These are phyloP conservation scores for Gallinago solitaria DNA, from an alignment of 2,797 vertebrate genomes.

Conservation along the genomic window DNA sequence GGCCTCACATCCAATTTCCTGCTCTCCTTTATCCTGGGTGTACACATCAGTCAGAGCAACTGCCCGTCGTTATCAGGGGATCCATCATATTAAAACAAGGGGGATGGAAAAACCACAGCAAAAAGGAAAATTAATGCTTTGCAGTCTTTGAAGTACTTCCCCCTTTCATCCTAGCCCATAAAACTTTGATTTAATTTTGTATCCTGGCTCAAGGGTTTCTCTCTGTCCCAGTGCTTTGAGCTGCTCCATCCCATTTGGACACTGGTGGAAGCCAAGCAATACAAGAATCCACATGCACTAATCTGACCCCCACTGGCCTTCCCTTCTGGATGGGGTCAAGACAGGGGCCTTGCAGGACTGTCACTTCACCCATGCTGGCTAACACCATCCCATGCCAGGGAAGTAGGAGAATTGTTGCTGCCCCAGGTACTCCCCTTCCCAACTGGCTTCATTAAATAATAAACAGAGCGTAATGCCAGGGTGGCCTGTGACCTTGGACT, in stretches of 20 bases:
- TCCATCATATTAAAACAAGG: constrained; percentile 62
- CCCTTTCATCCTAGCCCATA: constrained; percentile 24
- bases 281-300: rapidly evolving
- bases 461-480: not conserved
- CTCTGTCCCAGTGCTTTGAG: not conserved
- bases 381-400: not conserved
- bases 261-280: not conserved
- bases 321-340: not conserved
- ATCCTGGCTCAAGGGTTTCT: not conserved
- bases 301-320: not conserved
- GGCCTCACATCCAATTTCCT: constrained; percentile 64
- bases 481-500: not conserved
- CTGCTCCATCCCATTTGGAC: not conserved
- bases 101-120: not conserved
- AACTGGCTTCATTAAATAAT: not conserved
- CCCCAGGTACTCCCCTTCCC: not conserved
- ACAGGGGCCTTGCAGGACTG: not conserved
- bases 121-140: constrained; percentile 39
- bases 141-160: constrained; percentile 43
- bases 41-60: not conserved
- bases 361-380: not conserved
- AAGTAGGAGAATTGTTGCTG: not conserved
- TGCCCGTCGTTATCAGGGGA: constrained; percentile 25
- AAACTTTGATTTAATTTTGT: constrained; percentile 30
- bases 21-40: constrained; percentile 36